These are phyloP conservation scores for Ctenochaetus hawaiiensis DNA, from an alignment of 2,797 vertebrate species.

Conservation along the genomic window DNA sequence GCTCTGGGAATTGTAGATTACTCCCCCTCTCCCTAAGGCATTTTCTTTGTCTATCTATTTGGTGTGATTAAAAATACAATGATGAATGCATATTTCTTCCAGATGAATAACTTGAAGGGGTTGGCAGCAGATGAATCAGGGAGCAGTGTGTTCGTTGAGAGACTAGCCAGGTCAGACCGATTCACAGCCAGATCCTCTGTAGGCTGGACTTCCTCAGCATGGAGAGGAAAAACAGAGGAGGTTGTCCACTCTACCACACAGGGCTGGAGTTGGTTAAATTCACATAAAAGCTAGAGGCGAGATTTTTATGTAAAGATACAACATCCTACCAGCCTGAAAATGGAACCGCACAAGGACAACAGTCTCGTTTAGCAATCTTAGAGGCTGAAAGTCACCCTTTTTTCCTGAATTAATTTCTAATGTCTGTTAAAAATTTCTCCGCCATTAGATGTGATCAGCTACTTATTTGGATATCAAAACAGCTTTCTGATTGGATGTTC, in stretches of 20 bases:
- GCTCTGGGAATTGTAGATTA: conserved; percentile 86
- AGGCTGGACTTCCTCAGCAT: conserved; percentile 74
- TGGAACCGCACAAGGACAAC: conserved; percentile 9
- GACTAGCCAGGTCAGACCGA: conserved; percentile 79
- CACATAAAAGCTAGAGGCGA: conserved; percentile 49
- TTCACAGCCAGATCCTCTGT: conserved; percentile 76
- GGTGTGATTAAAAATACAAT: conserved; percentile 91
- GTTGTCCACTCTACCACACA: conserved; percentile 71
- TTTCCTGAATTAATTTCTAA: not conserved
- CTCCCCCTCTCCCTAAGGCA: conserved; percentile 83
- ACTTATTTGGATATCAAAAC: conserved; percentile 1
- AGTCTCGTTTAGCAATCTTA: not conserved
- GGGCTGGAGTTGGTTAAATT: conserved; percentile 63
- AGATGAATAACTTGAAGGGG: conserved; percentile 89
- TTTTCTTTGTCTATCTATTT: conserved; percentile 89
- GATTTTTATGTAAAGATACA: conserved; percentile 30
- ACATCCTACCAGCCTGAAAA: conserved; percentile 38
- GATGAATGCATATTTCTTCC: conserved; percentile 89
- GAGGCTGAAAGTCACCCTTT: not conserved
- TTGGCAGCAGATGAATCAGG: conserved; percentile 86
- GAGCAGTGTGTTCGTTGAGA: conserved; percentile 79
- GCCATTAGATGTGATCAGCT: not conserved
- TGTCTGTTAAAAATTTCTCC: conserved; percentile 5
- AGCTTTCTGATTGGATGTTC: not conserved
- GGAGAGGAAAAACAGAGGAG: conserved; percentile 28